Evolutionary conservation across 2,797 vertebrate species (phyloP).

Genomic region (Poecilia picta): DNA sequence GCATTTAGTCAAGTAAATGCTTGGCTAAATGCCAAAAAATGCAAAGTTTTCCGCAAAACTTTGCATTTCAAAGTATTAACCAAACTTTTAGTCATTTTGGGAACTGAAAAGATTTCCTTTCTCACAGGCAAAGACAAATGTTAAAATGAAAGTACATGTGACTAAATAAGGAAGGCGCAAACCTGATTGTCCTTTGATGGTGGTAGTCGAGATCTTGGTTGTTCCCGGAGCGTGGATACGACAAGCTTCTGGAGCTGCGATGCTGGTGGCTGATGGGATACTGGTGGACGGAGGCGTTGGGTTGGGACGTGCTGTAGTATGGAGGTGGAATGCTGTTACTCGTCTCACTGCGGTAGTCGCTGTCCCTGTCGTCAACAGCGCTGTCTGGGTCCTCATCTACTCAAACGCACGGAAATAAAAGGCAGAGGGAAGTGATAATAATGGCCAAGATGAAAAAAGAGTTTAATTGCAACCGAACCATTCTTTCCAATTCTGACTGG

Average conservation of each 20-base stretch:
- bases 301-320: conserved; percentile 93
- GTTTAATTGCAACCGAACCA: conserved; percentile 29
- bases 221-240: conserved; percentile 85
- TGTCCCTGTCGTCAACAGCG: conserved; percentile 94
- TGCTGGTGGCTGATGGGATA: conserved; percentile 92
- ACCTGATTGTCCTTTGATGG: conserved; percentile 82
- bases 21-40: too few species aligned
- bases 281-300: conserved; percentile 95
- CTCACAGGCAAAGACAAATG: neutral
- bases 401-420: conserved; percentile 14
- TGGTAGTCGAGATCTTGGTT: conserved; percentile 89
- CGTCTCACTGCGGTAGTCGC: conserved; percentile 96
- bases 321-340: conserved; percentile 96
- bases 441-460: neutral
- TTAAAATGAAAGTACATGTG: neutral
- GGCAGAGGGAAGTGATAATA: neutral
- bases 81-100: neutral
- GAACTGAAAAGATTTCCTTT: neutral
- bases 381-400: conserved; percentile 94
- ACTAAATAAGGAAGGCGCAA: conserved; percentile 10
- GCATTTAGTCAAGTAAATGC: neutral
- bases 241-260: conserved; percentile 83
- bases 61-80: neutral
- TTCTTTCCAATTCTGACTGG: conserved; percentile 44
- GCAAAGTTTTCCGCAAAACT: neutral